These are phyloP conservation scores for Aphrophora alni DNA, from an alignment of 2,888 invertebrate genomes.

Conservation along the genomic window DNA sequence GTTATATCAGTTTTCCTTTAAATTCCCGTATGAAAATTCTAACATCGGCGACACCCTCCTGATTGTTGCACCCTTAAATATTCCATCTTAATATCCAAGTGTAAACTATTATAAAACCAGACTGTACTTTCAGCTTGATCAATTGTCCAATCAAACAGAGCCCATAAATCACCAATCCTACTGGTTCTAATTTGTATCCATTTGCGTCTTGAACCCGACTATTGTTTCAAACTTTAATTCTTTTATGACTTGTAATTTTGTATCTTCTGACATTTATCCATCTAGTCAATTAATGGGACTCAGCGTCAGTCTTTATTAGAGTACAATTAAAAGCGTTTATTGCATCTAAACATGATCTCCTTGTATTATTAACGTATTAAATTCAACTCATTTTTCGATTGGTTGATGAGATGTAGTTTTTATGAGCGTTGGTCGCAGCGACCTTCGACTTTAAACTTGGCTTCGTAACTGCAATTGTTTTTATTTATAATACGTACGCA, in stretches of 20 bases:
- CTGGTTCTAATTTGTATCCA: conserved; percentile 1
- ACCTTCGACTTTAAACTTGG: not conserved
- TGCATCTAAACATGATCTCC: not conserved
- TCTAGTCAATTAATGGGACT: not conserved
- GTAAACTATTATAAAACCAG: no score
- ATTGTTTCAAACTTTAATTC: conserved; percentile 5
- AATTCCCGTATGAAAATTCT: no score
- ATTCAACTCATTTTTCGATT: not conserved
- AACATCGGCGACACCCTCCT: no score
- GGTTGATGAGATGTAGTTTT: not conserved
- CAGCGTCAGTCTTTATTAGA: not conserved
- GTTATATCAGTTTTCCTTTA: no score
- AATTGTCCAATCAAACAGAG: not conserved
- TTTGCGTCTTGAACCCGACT: not conserved
- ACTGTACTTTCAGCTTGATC: not conserved
- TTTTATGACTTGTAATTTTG: not conserved
- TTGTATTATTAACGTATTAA: not conserved
- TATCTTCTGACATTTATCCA: not conserved
- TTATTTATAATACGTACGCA: no score
- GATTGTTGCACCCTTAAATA: no score
- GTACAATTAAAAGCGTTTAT: not conserved
- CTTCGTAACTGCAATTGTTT: no score
- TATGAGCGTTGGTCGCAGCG: not conserved
- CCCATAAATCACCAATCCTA: not conserved
- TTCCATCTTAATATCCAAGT: no score